phyloP scores from a whole-genome alignment of 2,113 vertebrate species.

The Malaclemys terrapin region DNA sequence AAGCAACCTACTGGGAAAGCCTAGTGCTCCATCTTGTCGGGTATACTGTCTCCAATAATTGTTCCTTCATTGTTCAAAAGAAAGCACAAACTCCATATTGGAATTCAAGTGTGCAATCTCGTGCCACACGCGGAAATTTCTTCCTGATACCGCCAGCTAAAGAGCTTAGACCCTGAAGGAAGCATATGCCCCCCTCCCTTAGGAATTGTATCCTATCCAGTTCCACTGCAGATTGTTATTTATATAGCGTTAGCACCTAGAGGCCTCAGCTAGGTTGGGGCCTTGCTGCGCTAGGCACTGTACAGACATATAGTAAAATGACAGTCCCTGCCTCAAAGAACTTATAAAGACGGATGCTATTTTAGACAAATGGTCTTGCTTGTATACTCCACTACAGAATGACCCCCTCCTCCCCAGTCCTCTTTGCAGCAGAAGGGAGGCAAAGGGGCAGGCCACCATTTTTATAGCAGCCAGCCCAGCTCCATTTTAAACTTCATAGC shows the following conservation, averaged over 20 bases:
- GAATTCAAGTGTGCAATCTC: not conserved
- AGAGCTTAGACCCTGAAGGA: not conserved
- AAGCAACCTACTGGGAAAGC: not conserved
- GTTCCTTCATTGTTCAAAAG: not conserved
- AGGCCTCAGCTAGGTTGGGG: not conserved
- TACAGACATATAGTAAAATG: not conserved
- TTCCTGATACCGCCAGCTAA: not conserved
- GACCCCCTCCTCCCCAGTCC: not conserved
- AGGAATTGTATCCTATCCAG: not conserved
- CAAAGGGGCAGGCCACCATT: not conserved
- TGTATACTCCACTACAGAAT: not conserved
- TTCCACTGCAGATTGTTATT: not conserved
- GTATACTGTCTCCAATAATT: not conserved
- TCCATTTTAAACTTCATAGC: not conserved
- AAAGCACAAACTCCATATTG: not conserved
- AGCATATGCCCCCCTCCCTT: not conserved
- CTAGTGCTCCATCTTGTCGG: not conserved
- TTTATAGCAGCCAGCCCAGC: not conserved
- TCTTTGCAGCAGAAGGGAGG: not conserved
- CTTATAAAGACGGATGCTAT: not conserved
- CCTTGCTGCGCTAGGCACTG: not conserved
- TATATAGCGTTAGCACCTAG: not conserved
- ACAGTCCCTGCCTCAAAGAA: not conserved
- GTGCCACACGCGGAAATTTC: not conserved
- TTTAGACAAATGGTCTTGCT: not conserved